Evolutionary conservation across 2,113 vertebrate genomes (phyloP).

Genomic region (Eubucco bourcierii): DNA sequence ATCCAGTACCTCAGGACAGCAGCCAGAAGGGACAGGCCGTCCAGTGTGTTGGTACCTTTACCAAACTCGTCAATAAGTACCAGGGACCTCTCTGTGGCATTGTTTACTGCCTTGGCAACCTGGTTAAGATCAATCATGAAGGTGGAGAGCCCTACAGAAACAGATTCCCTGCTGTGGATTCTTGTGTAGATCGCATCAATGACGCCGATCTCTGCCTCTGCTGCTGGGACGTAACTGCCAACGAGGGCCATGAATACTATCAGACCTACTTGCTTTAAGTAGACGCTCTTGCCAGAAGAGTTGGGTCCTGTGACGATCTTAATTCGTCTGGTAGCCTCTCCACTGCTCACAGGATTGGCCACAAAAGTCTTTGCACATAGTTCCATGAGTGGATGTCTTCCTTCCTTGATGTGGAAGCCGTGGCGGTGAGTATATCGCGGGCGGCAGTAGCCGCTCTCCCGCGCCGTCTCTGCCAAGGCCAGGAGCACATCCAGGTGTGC

Average conservation of each 20-base stretch:
- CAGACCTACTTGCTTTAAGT: constrained; percentile 94
- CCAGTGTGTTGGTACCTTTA: constrained; percentile 95
- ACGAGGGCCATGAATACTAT: constrained; percentile 96
- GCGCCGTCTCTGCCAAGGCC: constrained; percentile 86
- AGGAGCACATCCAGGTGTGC: constrained; percentile 93
- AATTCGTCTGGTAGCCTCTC: constrained; percentile 79
- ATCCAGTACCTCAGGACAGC: constrained; percentile 90
- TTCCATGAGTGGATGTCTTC: constrained; percentile 92
- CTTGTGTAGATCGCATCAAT: constrained; percentile 93
- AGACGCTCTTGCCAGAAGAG: constrained; percentile 95
- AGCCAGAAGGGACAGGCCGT: constrained; percentile 90
- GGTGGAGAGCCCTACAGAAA: constrained; percentile 94
- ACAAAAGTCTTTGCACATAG: constrained; percentile 90
- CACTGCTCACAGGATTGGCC: constrained; percentile 86
- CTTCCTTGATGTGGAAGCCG: constrained; percentile 68
- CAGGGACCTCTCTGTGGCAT: constrained; percentile 88
- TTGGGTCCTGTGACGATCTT: constrained; percentile 95
- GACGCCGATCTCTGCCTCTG: constrained; percentile 89
- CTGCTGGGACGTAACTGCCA: constrained; percentile 92
- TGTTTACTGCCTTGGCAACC: constrained; percentile 91
- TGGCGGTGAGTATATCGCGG: constrained; percentile 69
- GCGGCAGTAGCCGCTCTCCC: constrained; percentile 87
- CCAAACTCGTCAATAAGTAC: constrained; percentile 98
- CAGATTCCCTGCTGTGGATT: constrained; percentile 92
- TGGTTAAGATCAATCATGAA: constrained; percentile 98